Conservation (phyloP, 2,797 vertebrate species). For the Luscinia megarhynchos region DNA sequence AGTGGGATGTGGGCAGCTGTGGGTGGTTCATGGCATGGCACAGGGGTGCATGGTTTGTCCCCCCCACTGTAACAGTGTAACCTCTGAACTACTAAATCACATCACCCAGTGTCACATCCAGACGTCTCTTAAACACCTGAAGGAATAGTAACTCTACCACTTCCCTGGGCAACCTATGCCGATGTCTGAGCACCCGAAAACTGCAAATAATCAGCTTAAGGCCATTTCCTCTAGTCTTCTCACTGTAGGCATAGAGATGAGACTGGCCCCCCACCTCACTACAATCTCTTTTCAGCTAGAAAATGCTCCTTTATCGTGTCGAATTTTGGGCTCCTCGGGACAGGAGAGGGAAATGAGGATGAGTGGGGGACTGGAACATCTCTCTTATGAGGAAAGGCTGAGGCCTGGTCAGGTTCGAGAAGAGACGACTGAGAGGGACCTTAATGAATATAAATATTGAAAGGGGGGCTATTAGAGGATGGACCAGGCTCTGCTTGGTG, state of each 20-base stretch:
- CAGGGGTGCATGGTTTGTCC: neutral
- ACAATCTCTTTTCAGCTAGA: neutral
- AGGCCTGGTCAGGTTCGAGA: neutral
- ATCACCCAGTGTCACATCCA: neutral
- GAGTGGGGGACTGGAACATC: neutral
- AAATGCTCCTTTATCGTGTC: neutral
- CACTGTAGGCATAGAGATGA: neutral
- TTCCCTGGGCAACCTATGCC: neutral
- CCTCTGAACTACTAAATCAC: neutral
- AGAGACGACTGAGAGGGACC: accelerated
- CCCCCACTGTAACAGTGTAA: neutral
- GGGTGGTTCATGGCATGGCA: neutral
- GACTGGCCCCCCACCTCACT: neutral
- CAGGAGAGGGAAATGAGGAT: neutral
- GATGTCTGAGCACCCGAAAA: neutral
- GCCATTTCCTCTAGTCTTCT: neutral
- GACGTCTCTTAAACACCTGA: neutral
- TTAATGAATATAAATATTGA: no score
- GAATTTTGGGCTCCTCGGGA: neutral
- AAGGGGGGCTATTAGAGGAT: accelerated
- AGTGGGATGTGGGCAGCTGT: accelerated
- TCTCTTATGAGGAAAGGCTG: neutral
- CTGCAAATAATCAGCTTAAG: neutral
- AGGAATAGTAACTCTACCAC: neutral
- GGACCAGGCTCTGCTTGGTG: neutral